A percentile compares a stretch with the other conserved stretches of the same genome.
Conservation (phyloP, 1,140 invertebrate species). For the Meteorus sp. region DNA sequence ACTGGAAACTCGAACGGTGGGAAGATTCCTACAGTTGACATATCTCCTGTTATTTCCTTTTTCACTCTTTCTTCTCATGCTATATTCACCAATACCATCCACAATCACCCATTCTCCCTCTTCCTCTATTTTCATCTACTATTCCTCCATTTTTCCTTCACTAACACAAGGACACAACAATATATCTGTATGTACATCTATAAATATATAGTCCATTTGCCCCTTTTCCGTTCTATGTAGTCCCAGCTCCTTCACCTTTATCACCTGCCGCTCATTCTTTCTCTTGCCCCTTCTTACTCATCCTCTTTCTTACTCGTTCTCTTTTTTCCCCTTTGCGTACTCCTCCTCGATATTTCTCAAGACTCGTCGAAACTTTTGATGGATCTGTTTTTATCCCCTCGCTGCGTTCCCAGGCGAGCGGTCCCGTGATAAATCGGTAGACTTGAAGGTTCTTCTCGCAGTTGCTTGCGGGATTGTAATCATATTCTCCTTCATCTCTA, state of each 20-base stretch:
- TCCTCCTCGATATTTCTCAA: slow-evolving; percentile 7
- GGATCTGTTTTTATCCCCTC: slow-evolving; percentile 32
- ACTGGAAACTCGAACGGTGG: slow-evolving; percentile 34
- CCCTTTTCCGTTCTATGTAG: not conserved
- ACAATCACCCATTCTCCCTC: not conserved
- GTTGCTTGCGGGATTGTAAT: slow-evolving; percentile 7
- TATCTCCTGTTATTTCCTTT: too few species aligned
- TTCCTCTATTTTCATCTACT: not conserved
- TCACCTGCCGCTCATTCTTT: slow-evolving; percentile 12
- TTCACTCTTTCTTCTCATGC: not conserved
- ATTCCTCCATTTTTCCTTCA: too few species aligned
- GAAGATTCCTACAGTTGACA: slow-evolving; percentile 25
- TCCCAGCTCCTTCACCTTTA: not conserved
- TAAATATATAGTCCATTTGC: not conserved
- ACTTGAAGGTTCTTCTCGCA: slow-evolving; percentile 11
- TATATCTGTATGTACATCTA: not conserved
- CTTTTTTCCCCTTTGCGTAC: too few species aligned
- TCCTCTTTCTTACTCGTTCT: too few species aligned
- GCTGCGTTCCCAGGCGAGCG: slow-evolving; percentile 27
- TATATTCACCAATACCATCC: not conserved
- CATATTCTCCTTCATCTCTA: slow-evolving; percentile 2
- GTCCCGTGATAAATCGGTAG: slow-evolving; percentile 25
- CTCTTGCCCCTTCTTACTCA: not conserved
- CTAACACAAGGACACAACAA: too few species aligned
- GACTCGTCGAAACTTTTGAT: slow-evolving; percentile 38